These are phyloP conservation scores for Panzeria rudis DNA, from an alignment of 2,888 invertebrate genomes.

Conservation along the genomic window DNA sequence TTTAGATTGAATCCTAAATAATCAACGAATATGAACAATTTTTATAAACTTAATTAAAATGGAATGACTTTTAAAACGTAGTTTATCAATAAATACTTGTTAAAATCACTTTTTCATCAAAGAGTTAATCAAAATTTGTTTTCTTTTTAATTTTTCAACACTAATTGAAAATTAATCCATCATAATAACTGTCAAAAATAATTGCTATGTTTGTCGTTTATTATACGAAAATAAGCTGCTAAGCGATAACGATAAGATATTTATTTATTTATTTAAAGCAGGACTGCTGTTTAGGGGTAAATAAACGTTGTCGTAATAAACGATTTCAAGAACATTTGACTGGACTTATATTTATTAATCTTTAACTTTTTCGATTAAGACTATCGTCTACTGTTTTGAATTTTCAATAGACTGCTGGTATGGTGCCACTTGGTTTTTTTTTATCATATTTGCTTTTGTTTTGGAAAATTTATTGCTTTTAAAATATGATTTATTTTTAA, in stretches of 20 bases:
- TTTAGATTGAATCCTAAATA: no score
- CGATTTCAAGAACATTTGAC: conserved; percentile 22
- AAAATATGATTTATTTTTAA: conserved; percentile 72
- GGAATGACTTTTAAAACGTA: not conserved
- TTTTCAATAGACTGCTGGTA: not conserved
- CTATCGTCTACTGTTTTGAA: conserved; percentile 14
- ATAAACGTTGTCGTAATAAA: conserved; percentile 15
- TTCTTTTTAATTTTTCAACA: conserved; percentile 14
- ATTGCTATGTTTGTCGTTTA: conserved; percentile 61
- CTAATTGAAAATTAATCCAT: conserved; percentile 83
- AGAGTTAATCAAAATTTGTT: conserved; percentile 12
- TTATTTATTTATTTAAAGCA: conserved; percentile 15
- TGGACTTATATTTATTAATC: conserved; percentile 25
- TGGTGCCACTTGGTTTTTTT: conserved; percentile 6
- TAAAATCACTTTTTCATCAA: not conserved
- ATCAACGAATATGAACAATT: no score
- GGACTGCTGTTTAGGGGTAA: not conserved
- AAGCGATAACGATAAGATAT: conserved; percentile 57
- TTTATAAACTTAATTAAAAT: not conserved
- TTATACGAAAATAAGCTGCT: conserved; percentile 10
- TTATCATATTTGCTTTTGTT: conserved; percentile 16
- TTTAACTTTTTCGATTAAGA: conserved; percentile 3
- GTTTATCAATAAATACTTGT: not conserved
- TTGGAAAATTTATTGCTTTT: conserved; percentile 54
- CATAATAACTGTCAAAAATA: conserved; percentile 81